Percentiles rank a stretch among this genome's conserved stretches.
Conservation (phyloP, 2,113 vertebrate species). For the Elanus axillaris region DNA sequence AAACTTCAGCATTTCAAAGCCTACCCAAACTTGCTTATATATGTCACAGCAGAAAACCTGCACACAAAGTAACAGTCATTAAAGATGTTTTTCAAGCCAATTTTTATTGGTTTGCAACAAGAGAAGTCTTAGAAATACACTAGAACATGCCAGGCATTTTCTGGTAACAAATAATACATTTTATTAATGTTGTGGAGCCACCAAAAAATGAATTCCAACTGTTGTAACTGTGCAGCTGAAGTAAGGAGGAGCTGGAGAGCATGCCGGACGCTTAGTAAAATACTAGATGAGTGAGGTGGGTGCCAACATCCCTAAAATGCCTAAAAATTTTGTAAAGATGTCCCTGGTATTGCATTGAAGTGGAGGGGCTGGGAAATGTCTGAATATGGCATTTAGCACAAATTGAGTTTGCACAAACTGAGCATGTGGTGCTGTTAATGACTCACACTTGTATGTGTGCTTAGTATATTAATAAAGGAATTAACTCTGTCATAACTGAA, state of each 20-base stretch:
- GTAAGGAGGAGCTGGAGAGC: neutral
- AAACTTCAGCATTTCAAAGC: constrained; percentile 34
- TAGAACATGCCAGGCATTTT: neutral
- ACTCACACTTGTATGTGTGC: neutral
- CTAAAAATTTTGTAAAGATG: neutral
- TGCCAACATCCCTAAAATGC: neutral
- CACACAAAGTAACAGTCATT: neutral
- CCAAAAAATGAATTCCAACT: neutral
- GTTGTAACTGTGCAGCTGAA: neutral
- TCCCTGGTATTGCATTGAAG: neutral
- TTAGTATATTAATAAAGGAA: neutral
- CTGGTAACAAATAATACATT: neutral
- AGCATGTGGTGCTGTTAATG: neutral
- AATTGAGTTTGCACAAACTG: neutral
- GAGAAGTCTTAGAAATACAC: neutral
- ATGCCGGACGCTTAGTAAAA: neutral
- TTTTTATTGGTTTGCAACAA: neutral
- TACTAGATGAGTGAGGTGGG: neutral
- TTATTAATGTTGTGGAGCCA: neutral
- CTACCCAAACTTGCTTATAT: neutral
- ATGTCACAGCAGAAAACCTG: neutral
- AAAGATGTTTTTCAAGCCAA: neutral
- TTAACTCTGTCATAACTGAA: neutral
- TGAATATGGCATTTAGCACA: neutral
- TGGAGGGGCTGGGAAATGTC: neutral